Base-by-base conservation (phyloP, 1,140 invertebrate species). In the Tetragnatha versicolor region DNA sequence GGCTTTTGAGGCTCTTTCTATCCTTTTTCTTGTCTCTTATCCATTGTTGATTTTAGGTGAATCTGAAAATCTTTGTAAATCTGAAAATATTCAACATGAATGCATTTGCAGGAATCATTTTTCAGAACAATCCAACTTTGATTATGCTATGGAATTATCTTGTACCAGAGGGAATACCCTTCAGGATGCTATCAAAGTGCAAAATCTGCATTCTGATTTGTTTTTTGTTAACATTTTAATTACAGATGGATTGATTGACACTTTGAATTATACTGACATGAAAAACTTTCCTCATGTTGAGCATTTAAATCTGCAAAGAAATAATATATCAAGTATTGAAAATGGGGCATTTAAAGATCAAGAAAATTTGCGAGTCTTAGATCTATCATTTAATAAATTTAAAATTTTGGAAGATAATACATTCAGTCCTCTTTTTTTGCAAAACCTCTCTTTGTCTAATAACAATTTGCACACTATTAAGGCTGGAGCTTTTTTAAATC, bases 361-460 rank as follows among this genome's bases (percentile, higher is more conserved):
- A 12, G 66, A 72, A 37, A 39, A 72, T n/a, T 51, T 79, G 12
- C 25, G 65, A 39, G 12, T 42, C 25, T 55, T 79, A 14, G 78
- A 79, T 55, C 66, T 79, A 20, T 73, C 78, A 14, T n/a, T 22
- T 7, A 79, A 79, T 53, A 31, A 51, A 31, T 53, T 79, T 42
- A 12, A 20, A 22, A 2, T 35, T 14, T 33, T 72, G 4, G 45
- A 53, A 29, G 39, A 72, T 22, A 42, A 20, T 58, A 29, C 39
- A n/a, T 65, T 79, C 42, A 47, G 55, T 7, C 31, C 37, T 61
- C 45, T 77, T 29, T 12, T 39, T 1, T 66, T 77, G 22, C 51
- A 65, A 25, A 79, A 72, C 45, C 68, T 79, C n/a, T 49, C 55
- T 63, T 6, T 79, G 20, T 61, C 78, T 31, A 12, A 72, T 33